Evolutionary conservation across 2,888 invertebrate genomes (phyloP).

Genomic region (Eristalis arbustorum): DNA sequence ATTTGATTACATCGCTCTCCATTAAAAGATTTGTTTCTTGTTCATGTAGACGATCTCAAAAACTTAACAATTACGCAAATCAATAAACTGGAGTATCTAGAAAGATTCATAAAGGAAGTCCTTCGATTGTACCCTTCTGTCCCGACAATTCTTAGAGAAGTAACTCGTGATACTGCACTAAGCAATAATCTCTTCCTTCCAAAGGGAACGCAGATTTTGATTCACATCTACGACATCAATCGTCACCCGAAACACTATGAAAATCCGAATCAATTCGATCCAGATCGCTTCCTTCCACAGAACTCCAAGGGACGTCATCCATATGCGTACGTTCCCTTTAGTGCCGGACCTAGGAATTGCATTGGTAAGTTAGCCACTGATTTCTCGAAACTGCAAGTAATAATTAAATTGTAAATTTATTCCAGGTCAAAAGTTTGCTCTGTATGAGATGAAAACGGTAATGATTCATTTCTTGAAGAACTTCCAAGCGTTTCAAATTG

Average conservation of each 20-base stretch:
- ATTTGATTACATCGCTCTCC: neutral
- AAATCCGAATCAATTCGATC: conserved; percentile 74
- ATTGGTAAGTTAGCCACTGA: conserved; percentile 70
- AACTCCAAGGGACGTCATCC: conserved; percentile 76
- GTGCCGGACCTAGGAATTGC: conserved; percentile 78
- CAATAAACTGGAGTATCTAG: conserved; percentile 79
- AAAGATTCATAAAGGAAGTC: conserved; percentile 85
- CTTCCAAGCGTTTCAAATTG: conserved; percentile 72
- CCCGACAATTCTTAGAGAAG: conserved; percentile 82
- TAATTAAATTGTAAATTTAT: neutral
- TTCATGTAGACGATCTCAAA: conserved; percentile 67
- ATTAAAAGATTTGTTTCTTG: neutral
- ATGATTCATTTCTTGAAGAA: conserved; percentile 72
- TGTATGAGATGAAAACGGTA: conserved; percentile 75
- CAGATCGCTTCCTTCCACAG: conserved; percentile 80
- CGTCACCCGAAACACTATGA: conserved; percentile 74
- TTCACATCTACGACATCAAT: conserved; percentile 75
- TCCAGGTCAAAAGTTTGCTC: conserved; percentile 75
- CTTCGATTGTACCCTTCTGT: conserved; percentile 85
- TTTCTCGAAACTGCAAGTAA: neutral
- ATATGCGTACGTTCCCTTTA: conserved; percentile 77
- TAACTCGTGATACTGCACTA: conserved; percentile 78
- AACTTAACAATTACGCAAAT: conserved; percentile 71
- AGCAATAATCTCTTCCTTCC: conserved; percentile 75
- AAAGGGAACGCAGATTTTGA: conserved; percentile 70